Conservation (phyloP, 2,797 vertebrate species). For the Allobates femoralis region DNA sequence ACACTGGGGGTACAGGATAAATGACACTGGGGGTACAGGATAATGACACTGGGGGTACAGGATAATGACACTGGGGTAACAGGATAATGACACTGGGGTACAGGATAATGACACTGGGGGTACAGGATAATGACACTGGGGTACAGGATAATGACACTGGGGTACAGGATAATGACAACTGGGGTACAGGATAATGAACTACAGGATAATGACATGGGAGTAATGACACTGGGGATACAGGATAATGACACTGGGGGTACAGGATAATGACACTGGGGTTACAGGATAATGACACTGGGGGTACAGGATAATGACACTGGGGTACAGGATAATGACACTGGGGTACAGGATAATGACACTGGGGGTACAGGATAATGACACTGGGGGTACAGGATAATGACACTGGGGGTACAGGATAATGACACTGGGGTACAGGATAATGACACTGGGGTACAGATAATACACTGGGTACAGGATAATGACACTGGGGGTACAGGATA, state of each 20-base stretch:
- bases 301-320: constrained; percentile 1
- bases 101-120: neutral
- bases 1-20: neutral
- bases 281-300: neutral
- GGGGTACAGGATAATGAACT: neutral
- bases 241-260: neutral
- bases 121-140: neutral
- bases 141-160: neutral
- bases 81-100: neutral
- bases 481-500: neutral
- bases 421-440: neutral
- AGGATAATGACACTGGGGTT: neutral
- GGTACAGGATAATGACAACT: neutral
- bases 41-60: constrained; percentile 1
- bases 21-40: neutral
- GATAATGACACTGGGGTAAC: neutral
- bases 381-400: neutral
- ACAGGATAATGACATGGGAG: neutral
- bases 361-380: neutral
- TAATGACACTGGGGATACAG: neutral
- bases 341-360: constrained; percentile 1
- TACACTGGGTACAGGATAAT: neutral
- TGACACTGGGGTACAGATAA: constrained; percentile 8
- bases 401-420: neutral
- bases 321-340: constrained; percentile 2